Evolutionary conservation across 2,888 invertebrate genomes (phyloP).

Genomic region (Coleophora flavipennella): DNA sequence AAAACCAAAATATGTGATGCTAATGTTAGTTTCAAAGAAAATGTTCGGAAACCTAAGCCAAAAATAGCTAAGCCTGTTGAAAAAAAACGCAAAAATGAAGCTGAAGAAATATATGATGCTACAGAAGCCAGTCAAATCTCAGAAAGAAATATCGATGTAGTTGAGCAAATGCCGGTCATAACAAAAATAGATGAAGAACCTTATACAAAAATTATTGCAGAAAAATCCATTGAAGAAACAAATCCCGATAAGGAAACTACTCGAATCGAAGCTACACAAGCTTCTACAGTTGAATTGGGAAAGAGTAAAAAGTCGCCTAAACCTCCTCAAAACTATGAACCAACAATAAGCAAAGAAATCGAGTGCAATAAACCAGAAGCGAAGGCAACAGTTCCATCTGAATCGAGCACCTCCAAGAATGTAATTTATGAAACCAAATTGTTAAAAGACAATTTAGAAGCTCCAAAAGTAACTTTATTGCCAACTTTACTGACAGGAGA

Average conservation of each 20-base stretch:
- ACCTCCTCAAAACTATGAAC: constrained; percentile 3
- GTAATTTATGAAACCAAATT: too few relatives aligned
- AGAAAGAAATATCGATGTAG: neutral
- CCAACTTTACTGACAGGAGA: too few relatives aligned
- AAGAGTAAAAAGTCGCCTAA: constrained; percentile 17
- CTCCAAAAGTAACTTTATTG: too few relatives aligned
- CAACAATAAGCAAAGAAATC: too few relatives aligned
- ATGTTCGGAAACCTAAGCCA: constrained; percentile 34
- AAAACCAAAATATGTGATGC: too few relatives aligned
- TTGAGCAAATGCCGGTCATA: neutral
- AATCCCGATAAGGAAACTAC: neutral
- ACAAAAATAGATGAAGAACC: neutral
- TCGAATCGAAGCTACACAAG: neutral
- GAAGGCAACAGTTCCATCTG: too few relatives aligned
- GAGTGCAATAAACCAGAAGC: too few relatives aligned
- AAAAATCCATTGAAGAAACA: neutral
- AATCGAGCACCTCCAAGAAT: too few relatives aligned
- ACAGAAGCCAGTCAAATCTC: neutral
- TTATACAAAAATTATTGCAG: neutral
- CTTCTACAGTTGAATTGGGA: neutral
- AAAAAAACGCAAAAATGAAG: too few relatives aligned
- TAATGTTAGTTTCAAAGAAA: constrained; percentile 15
- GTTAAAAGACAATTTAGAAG: too few relatives aligned
- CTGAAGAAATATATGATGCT: neutral
- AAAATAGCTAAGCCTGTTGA: constrained; percentile 53